phyloP scores from a whole-genome alignment of 2,888 invertebrate species.

The Lasioglossum zephyrum region DNA sequence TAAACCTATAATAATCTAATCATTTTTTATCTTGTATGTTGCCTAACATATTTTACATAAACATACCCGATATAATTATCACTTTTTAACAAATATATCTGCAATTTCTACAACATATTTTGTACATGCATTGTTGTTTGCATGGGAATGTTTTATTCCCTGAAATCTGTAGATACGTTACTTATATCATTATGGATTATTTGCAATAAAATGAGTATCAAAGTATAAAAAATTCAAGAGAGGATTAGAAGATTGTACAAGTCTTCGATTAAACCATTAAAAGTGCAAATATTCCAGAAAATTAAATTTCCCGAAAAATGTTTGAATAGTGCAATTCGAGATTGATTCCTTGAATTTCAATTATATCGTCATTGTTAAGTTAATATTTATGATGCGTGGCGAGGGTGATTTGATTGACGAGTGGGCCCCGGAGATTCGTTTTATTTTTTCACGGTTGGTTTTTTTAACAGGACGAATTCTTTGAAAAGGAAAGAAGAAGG shows the following conservation, averaged over 20 bases:
- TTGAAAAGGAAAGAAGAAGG: constrained; percentile 48
- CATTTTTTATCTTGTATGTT: neutral
- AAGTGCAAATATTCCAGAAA: neutral
- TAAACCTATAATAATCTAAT: no score
- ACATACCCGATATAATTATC: neutral
- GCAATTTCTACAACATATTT: neutral
- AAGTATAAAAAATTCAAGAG: neutral
- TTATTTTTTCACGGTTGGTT: neutral
- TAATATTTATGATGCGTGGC: neutral
- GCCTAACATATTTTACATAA: no score
- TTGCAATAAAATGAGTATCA: neutral
- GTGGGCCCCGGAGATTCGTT: constrained; percentile 5
- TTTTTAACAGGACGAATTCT: constrained; percentile 15
- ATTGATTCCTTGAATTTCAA: neutral
- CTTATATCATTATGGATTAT: neutral
- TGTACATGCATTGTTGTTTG: neutral
- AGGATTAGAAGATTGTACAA: neutral
- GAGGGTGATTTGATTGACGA: constrained; percentile 22
- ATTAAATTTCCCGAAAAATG: neutral
- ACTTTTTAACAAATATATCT: neutral
- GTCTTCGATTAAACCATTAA: neutral
- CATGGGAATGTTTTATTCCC: neutral
- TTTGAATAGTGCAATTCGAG: neutral
- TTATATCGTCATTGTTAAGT: neutral
- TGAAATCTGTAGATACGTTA: neutral